Evolutionary conservation across 2,888 invertebrate genomes (phyloP).

Genomic region (Melangyna quadrimaculata): DNA sequence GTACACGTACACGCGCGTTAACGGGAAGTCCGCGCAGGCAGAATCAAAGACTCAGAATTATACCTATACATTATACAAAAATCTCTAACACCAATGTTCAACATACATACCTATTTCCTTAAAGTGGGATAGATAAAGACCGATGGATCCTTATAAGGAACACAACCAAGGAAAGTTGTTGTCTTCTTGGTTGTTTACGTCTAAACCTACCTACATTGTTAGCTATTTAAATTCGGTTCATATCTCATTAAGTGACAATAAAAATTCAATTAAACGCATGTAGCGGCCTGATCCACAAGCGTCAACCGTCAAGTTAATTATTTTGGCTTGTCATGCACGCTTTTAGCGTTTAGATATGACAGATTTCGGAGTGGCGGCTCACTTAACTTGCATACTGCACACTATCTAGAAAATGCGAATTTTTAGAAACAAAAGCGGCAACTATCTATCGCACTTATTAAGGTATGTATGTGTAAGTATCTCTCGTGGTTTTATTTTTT

Average conservation of each 20-base stretch:
- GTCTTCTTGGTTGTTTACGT: neutral
- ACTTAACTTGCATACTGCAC: neutral
- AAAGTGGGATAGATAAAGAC: slow-evolving; percentile 18
- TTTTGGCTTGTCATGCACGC: slow-evolving; percentile 47
- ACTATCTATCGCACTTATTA: slow-evolving; percentile 3
- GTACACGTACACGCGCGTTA: slow-evolving; percentile 25
- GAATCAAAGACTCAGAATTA: slow-evolving; percentile 11
- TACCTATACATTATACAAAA: neutral
- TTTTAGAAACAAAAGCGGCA: neutral
- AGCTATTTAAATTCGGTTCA: slow-evolving; percentile 1
- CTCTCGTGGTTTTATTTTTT: neutral
- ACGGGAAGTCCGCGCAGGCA: slow-evolving; percentile 63
- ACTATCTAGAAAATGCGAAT: neutral
- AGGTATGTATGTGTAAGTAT: neutral
- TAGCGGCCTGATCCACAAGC: slow-evolving; percentile 16
- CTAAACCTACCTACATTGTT: too few species aligned
- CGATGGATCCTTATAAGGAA: slow-evolving; percentile 50
- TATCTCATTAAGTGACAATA: slow-evolving; percentile 44
- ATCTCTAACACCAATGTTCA: slow-evolving; percentile 42
- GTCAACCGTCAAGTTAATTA: slow-evolving; percentile 15
- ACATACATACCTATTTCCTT: neutral
- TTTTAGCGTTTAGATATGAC: slow-evolving; percentile 46
- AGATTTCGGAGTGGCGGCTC: slow-evolving; percentile 33
- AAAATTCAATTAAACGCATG: slow-evolving; percentile 64
- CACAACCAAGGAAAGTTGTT: slow-evolving; percentile 41